Evolutionary conservation across 1,140 invertebrate species (phyloP).

Genomic region (Tetramorium alpestre): DNA sequence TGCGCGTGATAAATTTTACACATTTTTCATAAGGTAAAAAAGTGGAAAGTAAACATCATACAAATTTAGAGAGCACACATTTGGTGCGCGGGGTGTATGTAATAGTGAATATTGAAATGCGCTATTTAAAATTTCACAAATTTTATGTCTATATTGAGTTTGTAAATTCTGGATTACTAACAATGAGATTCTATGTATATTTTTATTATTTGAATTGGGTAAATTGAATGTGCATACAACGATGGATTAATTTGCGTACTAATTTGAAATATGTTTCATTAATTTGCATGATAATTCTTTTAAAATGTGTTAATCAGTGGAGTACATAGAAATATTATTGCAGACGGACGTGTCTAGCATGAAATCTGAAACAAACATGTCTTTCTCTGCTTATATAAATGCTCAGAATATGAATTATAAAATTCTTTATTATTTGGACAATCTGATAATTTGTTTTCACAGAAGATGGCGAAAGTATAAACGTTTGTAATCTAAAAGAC

Average conservation of each 20-base stretch:
- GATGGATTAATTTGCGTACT: background rate
- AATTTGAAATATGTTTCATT: background rate
- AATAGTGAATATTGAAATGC: background rate
- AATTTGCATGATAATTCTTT: background rate
- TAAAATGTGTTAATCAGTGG: background rate
- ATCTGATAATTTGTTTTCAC: background rate
- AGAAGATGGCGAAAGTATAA: background rate
- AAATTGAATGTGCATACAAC: background rate
- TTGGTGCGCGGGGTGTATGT: background rate
- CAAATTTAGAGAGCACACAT: background rate
- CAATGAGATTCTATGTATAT: background rate
- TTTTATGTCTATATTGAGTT: background rate
- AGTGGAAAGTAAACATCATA: background rate
- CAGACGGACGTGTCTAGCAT: too few species aligned
- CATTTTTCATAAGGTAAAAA: conserved; percentile 15
- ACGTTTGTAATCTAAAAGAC: background rate
- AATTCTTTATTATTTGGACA: background rate
- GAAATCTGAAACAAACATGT: background rate
- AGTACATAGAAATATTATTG: conserved; percentile 5
- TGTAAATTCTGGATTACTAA: background rate
- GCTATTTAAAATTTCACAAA: conserved; percentile 4
- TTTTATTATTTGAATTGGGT: background rate
- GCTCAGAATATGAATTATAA: background rate
- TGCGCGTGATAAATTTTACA: background rate
- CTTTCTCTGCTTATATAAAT: background rate